phyloP scores from a whole-genome alignment of 2,113 vertebrate species.

The Meles meles region DNA sequence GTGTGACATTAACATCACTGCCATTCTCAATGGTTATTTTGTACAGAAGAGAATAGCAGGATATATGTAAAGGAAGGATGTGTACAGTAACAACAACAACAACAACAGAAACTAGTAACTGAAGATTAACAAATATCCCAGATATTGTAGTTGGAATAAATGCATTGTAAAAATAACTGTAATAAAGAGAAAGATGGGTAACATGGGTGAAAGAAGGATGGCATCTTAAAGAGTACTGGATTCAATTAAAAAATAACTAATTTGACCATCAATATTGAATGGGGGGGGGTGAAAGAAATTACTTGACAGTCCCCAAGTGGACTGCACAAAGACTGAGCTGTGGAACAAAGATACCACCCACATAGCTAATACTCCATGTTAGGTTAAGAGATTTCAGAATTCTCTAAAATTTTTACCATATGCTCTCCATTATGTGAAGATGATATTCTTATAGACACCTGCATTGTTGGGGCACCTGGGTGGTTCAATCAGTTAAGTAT shows the following conservation, averaged over 20 bases:
- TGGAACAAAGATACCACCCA: neutral
- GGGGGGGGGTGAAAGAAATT: neutral
- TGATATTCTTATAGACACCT: neutral
- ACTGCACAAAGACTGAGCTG: rapidly evolving
- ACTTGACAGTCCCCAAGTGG: neutral
- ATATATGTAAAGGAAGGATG: neutral
- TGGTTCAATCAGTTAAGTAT: neutral
- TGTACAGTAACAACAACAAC: neutral
- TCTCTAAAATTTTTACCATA: neutral
- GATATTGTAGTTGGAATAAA: neutral
- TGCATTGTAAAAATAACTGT: neutral
- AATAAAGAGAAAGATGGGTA: neutral
- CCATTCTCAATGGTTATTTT: neutral
- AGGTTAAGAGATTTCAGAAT: neutral
- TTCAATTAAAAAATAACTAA: neutral
- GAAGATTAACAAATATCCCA: neutral
- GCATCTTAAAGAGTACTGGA: neutral
- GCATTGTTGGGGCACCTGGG: neutral
- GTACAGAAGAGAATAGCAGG: neutral
- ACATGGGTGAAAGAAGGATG: neutral
- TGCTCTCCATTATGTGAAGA: neutral
- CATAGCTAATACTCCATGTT: neutral
- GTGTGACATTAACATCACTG: neutral
- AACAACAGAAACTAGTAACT: neutral
- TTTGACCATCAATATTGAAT: neutral